These are phyloP conservation scores for Cybosia mesomella DNA, from an alignment of 2,888 invertebrate species.

Conservation along the genomic window DNA sequence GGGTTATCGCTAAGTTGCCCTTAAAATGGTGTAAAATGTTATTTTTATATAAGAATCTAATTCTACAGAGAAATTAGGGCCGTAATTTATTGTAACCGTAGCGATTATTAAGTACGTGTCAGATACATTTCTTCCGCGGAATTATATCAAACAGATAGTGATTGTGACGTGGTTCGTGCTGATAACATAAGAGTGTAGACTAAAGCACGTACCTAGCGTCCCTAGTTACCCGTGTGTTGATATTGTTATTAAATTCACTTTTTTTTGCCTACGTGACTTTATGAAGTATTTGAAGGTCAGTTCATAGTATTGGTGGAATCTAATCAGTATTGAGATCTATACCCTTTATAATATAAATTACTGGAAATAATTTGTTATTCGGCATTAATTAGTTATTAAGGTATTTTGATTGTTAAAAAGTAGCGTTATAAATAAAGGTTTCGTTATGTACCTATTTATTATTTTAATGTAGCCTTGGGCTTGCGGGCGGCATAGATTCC, in stretches of 20 bases:
- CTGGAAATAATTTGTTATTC: slow-evolving; percentile 27
- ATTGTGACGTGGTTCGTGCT: slow-evolving; percentile 64
- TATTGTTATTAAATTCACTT: slow-evolving; percentile 38
- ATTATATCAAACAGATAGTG: slow-evolving; percentile 77
- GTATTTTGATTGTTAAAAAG: slow-evolving; percentile 44
- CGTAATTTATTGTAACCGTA: slow-evolving; percentile 43
- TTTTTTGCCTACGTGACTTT: slow-evolving; percentile 52
- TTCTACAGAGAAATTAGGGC: slow-evolving; percentile 27
- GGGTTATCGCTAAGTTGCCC: background rate
- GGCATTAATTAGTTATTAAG: slow-evolving; percentile 29
- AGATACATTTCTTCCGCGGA: slow-evolving; percentile 65
- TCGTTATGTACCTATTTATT: slow-evolving; percentile 37
- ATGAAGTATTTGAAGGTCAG: slow-evolving; percentile 43
- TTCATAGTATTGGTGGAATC: slow-evolving; percentile 43
- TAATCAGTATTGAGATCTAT: slow-evolving; percentile 48
- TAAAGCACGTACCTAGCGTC: slow-evolving; percentile 57
- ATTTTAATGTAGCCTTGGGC: slow-evolving; percentile 31
- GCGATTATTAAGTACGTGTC: slow-evolving; percentile 68
- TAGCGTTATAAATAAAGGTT: slow-evolving; percentile 35
- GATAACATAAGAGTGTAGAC: slow-evolving; percentile 61
- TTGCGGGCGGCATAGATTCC: slow-evolving; percentile 31
- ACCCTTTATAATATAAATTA: slow-evolving; percentile 31
- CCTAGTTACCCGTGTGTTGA: slow-evolving; percentile 35
- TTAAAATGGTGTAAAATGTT: slow-evolving; percentile 5
- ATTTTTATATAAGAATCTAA: slow-evolving; percentile 13